Evolutionary conservation across 2,888 invertebrate species (phyloP), one percentile per base, ranked within the genome.

Genomic region (Sphecodes monilicornis): DNA sequence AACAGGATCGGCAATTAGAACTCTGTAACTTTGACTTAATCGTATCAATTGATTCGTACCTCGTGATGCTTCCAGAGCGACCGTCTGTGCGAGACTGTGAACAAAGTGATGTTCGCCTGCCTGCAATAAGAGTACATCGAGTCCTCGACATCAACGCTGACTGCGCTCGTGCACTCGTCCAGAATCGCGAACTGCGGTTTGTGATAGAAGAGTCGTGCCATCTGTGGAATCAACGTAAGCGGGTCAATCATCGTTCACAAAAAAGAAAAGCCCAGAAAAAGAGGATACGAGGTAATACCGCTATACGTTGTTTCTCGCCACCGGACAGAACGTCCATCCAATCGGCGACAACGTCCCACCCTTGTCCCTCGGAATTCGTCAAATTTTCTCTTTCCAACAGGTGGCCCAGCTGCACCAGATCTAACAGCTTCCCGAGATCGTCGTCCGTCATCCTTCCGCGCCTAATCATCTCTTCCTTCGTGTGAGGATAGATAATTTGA

Each of bases 261-360:
- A 11, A n/a, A 32, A 54, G 4, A 60, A 4, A 13, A n/a, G 29
- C 29, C 16, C 2, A 29, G 60, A 18, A 1, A 18, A 29, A 60
- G 18, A 16, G 18, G 8, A 18, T 6, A 60, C 29, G 6, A 60
- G 18, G 8, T 43, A 6, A 95, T 93, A 98, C 97, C 74, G 99
- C 99, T 91, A 99, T 97, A 93, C 99, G 96, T 95, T 99, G 99
- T 93, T 99, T 99, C 95, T 99, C 99, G 22, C 99, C 99, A 0
- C 99, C 99, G 54, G 98, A 98, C 8, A 99, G 95, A 0, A 99
- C 98, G 94, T 99, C 99, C 96, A 99, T 98, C 99, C 99, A 99
- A 95, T 99, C 99, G 91, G 98, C 98, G 1, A 98, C 97, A 0
- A 98, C 97, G 95, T 99, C 98, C 96, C 98, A 97, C 11, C 98